A percentile compares a stretch with the other conserved stretches of the same genome.
Evolutionary conservation across 2,113 vertebrate genomes (phyloP).

Genomic region (Oncorhynchus masou): DNA sequence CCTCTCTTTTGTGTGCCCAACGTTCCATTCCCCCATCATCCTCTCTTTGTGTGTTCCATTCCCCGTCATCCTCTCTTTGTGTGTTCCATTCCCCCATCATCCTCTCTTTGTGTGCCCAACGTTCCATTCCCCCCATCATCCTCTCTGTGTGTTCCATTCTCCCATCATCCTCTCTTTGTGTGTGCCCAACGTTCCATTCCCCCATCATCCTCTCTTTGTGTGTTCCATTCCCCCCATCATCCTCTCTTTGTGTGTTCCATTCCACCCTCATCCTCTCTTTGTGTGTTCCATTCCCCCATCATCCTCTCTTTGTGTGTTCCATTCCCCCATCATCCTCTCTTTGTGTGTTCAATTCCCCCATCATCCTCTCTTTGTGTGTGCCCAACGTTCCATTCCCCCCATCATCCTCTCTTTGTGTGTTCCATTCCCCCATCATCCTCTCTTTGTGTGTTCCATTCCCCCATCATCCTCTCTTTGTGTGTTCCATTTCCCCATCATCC

Average conservation of each 20-base stretch:
- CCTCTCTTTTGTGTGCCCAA: background rate
- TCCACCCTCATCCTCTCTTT: too few relatives aligned
- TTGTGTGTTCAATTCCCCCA: too few relatives aligned
- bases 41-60: background rate
- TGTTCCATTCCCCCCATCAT: too few relatives aligned
- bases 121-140: conserved; percentile 9
- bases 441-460: conserved; percentile 16
- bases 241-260: too few relatives aligned
- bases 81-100: conserved; percentile 17
- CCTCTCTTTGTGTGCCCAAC: background rate
- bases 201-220: too few relatives aligned
- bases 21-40: conserved; percentile 17
- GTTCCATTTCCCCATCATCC: conserved; percentile 3
- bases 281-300: too few relatives aligned
- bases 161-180: too few relatives aligned
- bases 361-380: too few relatives aligned
- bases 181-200: background rate
- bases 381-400: too few relatives aligned
- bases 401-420: background rate
- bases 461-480: background rate
- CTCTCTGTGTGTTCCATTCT: conserved; percentile 18
- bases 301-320: too few relatives aligned
- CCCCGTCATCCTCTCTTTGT: background rate
- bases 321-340: too few relatives aligned
- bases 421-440: background rate